These are phyloP conservation scores for Otocyon megalotis DNA, from an alignment of 2,113 vertebrate genomes.

Conservation along the genomic window DNA sequence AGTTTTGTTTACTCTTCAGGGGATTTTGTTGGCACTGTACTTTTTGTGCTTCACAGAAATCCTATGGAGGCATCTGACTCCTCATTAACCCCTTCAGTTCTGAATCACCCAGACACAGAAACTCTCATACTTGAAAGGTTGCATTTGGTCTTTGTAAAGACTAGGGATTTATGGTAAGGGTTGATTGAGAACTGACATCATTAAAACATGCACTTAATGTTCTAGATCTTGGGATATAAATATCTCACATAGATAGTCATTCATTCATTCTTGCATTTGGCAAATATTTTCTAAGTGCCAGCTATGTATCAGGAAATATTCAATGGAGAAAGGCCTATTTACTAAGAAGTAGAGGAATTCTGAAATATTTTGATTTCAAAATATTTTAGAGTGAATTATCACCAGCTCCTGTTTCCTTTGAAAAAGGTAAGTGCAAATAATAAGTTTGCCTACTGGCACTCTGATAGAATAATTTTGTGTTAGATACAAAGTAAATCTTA, in stretches of 20 bases:
- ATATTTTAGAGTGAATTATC: not conserved
- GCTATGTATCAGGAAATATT: not conserved
- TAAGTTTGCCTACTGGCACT: not conserved
- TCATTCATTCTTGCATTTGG: conserved; percentile 48
- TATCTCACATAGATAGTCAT: not conserved
- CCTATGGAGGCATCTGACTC: conserved; percentile 51
- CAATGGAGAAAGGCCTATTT: not conserved
- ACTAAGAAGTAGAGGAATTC: not conserved
- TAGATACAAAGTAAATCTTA: not conserved
- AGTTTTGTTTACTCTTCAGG: conserved; percentile 90
- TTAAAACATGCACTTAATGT: conserved; percentile 17
- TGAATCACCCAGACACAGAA: conserved; percentile 44
- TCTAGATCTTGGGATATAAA: conserved; percentile 34
- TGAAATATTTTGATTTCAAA: conserved; percentile 2
- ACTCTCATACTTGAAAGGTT: not conserved
- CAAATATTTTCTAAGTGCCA: conserved; percentile 50
- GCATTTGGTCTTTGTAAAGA: conserved; percentile 39
- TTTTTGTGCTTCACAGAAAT: conserved; percentile 81
- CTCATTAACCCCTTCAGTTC: conserved; percentile 84
- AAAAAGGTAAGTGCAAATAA: conserved; percentile 20
- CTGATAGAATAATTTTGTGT: conserved; percentile 17
- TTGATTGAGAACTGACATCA: conserved; percentile 34
- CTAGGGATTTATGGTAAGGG: not conserved
- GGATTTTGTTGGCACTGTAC: conserved; percentile 87
- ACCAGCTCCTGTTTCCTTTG: not conserved